Conservation (phyloP, 2,113 vertebrate genomes). For the Phalacrocorax carbo region DNA sequence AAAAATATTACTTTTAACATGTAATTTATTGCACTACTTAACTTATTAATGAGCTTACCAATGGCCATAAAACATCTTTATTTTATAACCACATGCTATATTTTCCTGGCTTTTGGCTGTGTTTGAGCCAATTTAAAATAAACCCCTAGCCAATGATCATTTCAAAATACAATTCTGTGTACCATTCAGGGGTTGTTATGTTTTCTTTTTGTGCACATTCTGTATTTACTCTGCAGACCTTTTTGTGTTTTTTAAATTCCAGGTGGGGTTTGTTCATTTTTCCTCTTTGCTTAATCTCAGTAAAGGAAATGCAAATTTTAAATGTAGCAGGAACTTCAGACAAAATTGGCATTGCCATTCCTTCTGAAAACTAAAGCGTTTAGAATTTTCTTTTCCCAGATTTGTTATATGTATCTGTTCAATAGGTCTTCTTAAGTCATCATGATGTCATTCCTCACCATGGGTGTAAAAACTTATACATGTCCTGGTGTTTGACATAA, state of each 20-base stretch:
- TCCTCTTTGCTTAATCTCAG: neutral
- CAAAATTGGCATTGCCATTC: neutral
- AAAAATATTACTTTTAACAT: neutral
- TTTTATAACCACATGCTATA: neutral
- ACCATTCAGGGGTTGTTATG: too few species aligned
- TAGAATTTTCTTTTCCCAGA: neutral
- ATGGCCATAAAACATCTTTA: neutral
- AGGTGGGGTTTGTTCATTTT: neutral
- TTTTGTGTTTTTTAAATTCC: neutral
- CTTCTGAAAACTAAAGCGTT: neutral
- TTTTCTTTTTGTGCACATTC: neutral
- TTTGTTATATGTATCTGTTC: neutral
- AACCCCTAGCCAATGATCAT: neutral
- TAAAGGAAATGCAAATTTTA: neutral
- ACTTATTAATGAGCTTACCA: neutral
- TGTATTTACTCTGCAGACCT: neutral
- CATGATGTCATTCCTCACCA: neutral
- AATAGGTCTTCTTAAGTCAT: neutral
- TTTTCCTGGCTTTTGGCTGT: neutral
- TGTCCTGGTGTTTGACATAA: neutral
- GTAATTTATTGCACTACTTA: neutral
- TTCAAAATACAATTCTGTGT: neutral
- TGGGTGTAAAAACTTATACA: neutral
- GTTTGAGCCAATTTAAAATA: neutral
- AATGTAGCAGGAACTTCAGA: neutral